Evolutionary conservation across 2,888 invertebrate species (phyloP).

Genomic region (Allygus modestus): DNA sequence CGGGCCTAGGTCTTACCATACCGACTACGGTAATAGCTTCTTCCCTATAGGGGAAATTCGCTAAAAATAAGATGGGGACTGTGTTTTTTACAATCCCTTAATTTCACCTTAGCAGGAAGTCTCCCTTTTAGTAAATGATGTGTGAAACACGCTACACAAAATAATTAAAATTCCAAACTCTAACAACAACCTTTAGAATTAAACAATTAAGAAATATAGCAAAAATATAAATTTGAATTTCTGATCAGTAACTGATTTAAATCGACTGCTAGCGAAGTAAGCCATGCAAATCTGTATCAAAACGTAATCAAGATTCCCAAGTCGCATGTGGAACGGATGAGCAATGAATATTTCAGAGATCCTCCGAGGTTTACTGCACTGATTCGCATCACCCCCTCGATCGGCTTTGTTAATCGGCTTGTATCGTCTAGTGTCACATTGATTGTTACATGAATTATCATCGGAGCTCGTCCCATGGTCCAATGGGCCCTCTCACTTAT

Average conservation of each 20-base stretch:
- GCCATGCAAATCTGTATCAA: background rate
- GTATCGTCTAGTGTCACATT: background rate
- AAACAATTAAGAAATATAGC: background rate
- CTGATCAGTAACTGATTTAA: background rate
- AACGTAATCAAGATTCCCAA: background rate
- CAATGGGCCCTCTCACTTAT: background rate
- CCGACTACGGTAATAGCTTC: too few species aligned
- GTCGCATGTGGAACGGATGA: background rate
- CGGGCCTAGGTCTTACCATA: too few species aligned
- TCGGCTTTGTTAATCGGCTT: slow-evolving; percentile 21
- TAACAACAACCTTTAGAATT: too few species aligned
- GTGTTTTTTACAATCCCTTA: too few species aligned
- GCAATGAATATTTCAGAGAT: slow-evolving; percentile 1
- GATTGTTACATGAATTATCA: slow-evolving; percentile 3
- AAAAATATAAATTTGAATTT: background rate
- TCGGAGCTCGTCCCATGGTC: background rate
- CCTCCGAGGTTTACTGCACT: background rate
- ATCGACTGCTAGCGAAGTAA: background rate
- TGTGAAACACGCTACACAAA: too few species aligned
- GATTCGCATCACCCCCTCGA: background rate
- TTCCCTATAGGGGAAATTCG: too few species aligned
- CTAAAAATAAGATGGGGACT: too few species aligned
- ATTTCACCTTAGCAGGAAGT: too few species aligned
- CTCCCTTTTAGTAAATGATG: too few species aligned
- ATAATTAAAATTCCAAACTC: too few species aligned